Conservation (phyloP, 2,888 invertebrate genomes). For the Eupeodes luniger region DNA sequence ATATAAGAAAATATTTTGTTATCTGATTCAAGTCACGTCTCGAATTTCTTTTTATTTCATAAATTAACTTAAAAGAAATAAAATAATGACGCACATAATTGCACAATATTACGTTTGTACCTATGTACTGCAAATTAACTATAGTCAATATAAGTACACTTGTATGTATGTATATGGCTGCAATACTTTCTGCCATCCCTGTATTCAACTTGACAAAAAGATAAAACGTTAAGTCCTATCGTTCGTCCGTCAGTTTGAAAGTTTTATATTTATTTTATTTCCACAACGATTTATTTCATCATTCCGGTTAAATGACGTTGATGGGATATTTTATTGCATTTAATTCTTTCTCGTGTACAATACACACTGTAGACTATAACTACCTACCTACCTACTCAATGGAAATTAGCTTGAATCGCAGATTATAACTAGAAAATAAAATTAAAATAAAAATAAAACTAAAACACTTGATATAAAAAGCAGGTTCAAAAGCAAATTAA, state of each 20-base stretch:
- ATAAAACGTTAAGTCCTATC: constrained; percentile 25
- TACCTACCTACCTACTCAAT: background rate
- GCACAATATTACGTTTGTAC: constrained; percentile 16
- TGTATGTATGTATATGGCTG: background rate
- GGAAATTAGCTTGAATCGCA: constrained; percentile 41
- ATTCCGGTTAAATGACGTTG: constrained; percentile 54
- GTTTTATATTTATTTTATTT: constrained; percentile 28
- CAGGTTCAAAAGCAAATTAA: constrained; percentile 30
- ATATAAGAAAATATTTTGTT: constrained; percentile 19
- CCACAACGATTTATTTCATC: constrained; percentile 59
- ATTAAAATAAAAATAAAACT: constrained; percentile 12
- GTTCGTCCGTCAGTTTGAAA: background rate
- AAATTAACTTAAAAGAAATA: constrained; percentile 30
- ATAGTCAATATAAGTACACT: too few species aligned
- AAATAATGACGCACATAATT: constrained; percentile 64
- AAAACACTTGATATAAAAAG: constrained; percentile 23
- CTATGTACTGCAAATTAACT: background rate
- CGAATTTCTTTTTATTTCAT: constrained; percentile 50
- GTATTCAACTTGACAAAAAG: constrained; percentile 26
- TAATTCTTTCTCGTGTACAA: constrained; percentile 2
- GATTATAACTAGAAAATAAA: constrained; percentile 41
- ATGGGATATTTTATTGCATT: constrained; percentile 32
- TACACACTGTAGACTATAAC: background rate
- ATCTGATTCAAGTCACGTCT: constrained; percentile 69
- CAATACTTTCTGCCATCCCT: constrained; percentile 55